phyloP scores from a whole-genome alignment of 1,140 invertebrate genomes.

The Oryzaephilus surinamensis region DNA sequence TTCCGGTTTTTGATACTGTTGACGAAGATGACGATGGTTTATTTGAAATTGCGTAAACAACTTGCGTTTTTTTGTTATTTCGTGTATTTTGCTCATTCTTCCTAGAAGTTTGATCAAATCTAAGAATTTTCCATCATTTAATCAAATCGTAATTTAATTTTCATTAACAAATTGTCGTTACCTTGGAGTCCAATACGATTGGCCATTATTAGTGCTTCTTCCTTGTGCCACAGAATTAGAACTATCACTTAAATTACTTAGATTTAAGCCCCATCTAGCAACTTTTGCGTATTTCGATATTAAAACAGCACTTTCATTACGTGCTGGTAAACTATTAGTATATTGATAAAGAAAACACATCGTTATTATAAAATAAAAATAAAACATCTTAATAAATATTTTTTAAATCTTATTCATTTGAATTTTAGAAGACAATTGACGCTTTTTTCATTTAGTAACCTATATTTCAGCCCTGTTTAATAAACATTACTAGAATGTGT shows the following conservation, averaged over 20 bases:
- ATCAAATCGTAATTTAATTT: slow-evolving; percentile 3
- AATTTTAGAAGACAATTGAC: too few species aligned
- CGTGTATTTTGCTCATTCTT: too few species aligned
- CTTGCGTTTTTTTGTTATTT: too few species aligned
- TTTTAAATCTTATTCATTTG: too few species aligned
- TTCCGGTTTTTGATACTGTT: too few species aligned
- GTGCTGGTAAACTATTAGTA: slow-evolving; percentile 11
- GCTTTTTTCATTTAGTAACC: slow-evolving; percentile 6
- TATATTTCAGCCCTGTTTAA: slow-evolving; percentile 20
- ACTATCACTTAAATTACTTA: too few species aligned
- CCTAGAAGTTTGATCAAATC: too few species aligned
- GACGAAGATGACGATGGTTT: too few species aligned
- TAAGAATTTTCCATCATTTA: slow-evolving; percentile 12
- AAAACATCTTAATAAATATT: too few species aligned
- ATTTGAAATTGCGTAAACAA: too few species aligned
- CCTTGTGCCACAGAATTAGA: too few species aligned
- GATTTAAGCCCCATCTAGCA: slow-evolving; percentile 29
- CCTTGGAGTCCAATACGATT: slow-evolving; percentile 28
- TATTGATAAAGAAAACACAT: slow-evolving; percentile 2
- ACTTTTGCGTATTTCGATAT: slow-evolving; percentile 32
- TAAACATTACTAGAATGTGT: slow-evolving; percentile 22
- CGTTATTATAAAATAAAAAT: too few species aligned
- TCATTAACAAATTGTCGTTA: slow-evolving; percentile 11
- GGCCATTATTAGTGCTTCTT: slow-evolving; percentile 23
- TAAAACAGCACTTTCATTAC: slow-evolving; percentile 16